Evolutionary conservation across 1,140 invertebrate species (phyloP), one percentile per base, ranked within the genome.

Genomic region (Anastatus disparis): DNA sequence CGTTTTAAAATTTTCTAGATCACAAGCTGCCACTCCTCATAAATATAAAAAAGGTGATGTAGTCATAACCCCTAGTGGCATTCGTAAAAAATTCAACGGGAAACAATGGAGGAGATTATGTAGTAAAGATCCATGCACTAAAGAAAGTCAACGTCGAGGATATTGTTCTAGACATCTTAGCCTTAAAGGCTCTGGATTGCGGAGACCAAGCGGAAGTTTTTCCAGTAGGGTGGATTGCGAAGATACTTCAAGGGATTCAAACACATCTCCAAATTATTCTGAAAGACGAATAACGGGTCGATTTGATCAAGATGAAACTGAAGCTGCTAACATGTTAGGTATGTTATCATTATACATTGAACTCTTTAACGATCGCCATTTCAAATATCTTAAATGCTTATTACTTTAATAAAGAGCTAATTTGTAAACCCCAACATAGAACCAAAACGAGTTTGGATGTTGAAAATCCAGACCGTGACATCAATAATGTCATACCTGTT

Each of bases 21-120:
- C 93, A 89, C 94, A 95, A 88, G 93, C 94, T 78, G 93, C 94
- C 76, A 96, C 96, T 70, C 95, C 95, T 80, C 95, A 96, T 85
- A 97, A 97, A 84, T 98, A 97, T 87, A 98, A 98, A 87, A 99
- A 99, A 87, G 98, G 97, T 71, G 97, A 99, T 85, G 95, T 99
- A 77, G 96, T 99, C 35, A 92, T 94, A 29, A 97, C 95, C 53
- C 95, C 96, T 52, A 97, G 95, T 81, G 97, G 97, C 73, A 97
- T 99, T 75, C 88, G 97, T 3, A 99, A 99, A 87, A 99, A 99
- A 87, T 99, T 97, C 84, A 99, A 99, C 88, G 98, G 98, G 6
- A 99, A 99, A 87, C 98, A 99, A 82, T 99, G 97, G 98, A 89
- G 97, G 73, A 89, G 97, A 77, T 89, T 99, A 44, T 98, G 96